Base-by-base conservation (phyloP, 2,797 vertebrate genomes). In the Melanotaenia pygmaea region DNA sequence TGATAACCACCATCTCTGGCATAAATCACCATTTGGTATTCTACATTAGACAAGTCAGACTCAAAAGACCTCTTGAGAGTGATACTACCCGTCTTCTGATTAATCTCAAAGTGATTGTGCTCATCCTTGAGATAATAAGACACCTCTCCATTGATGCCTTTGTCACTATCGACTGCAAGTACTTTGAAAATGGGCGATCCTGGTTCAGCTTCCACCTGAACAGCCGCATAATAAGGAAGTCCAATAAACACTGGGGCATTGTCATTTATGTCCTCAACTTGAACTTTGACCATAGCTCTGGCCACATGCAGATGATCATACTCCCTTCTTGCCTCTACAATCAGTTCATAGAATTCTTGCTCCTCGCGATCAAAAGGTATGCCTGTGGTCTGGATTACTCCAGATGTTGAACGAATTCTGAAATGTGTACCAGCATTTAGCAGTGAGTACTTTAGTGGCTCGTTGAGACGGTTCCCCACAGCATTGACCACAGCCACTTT, bases 181-280 rank as follows among this genome's bases (percentile, higher is more conserved):
- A 99, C 97, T 58, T 79, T 93, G 79, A 98, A 98, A 77, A 99
- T 97, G 14, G 94, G 89, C 13, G 97, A 96, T 60, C 96, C 96
- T 1, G 96, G 96, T 59, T 97, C 95, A 56, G 98, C 97, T 71
- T 99, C 97, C 1, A 95, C 98, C 88, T 99, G 97, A 64, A 99
- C 97, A 28, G 97, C 96, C 67, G 98, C 98, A 1, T 99, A 99
- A 89, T 99, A 99, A 0, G 98, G 98, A 76, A 99, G 96, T 53
- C 97, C 97, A 35, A 99, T 92, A 53, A 99, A 99, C 60, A 98
- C 91, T 0, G 98, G 98, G 32, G 94, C 75, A 0, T 99, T 99
- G 87, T 99, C 98, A 13, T 99, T 99, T 64, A 97, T 94, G 74
- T 99, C 98, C 73, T 97, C 96, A 10, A 99, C 93, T 71, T 95